Conservation (phyloP, 2,113 vertebrate genomes). For the Callionymus lyra region DNA sequence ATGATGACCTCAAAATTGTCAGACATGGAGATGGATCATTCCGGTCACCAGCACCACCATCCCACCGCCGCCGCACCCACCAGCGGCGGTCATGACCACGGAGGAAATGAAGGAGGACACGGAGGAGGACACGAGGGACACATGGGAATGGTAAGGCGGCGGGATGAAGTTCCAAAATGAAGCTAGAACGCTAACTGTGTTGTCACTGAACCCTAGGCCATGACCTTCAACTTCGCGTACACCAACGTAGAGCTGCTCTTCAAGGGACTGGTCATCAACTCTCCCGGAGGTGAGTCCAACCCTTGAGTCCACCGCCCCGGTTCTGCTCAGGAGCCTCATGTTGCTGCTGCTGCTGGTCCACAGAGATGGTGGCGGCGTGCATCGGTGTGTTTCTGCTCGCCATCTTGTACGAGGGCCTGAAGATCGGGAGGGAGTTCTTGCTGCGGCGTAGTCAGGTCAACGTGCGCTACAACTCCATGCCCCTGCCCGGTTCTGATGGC, state of each 20-base stretch:
- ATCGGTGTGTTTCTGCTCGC: constrained; percentile 88
- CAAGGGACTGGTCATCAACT: constrained; percentile 82
- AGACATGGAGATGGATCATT: constrained; percentile 18
- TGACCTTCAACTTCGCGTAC: constrained; percentile 89
- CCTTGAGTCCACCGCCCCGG: too few relatives aligned
- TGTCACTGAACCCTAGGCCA: constrained; percentile 39
- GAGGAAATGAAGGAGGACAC: constrained; percentile 1
- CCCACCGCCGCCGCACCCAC: constrained; percentile 13
- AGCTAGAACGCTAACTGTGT: constrained; percentile 1
- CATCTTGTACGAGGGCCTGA: constrained; percentile 90
- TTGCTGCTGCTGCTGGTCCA: not conserved
- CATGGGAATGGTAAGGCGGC: constrained; percentile 60
- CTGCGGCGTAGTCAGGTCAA: constrained; percentile 92
- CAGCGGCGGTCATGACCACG: constrained; percentile 23
- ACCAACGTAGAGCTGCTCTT: constrained; percentile 83
- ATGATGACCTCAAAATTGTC: constrained; percentile 17
- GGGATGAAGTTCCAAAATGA: not conserved
- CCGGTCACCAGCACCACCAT: constrained; percentile 8
- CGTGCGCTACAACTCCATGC: constrained; percentile 98
- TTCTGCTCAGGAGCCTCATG: not conserved
- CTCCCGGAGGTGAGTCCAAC: constrained; percentile 76
- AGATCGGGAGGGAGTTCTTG: constrained; percentile 85
- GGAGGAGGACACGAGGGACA: constrained; percentile 14
- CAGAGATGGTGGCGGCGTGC: constrained; percentile 93
- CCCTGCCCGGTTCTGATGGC: constrained; percentile 85